Percentiles rank a stretch among this genome's conserved stretches.
phyloP scores from a whole-genome alignment of 2,113 vertebrate species.

The Corythoichthys intestinalis region DNA sequence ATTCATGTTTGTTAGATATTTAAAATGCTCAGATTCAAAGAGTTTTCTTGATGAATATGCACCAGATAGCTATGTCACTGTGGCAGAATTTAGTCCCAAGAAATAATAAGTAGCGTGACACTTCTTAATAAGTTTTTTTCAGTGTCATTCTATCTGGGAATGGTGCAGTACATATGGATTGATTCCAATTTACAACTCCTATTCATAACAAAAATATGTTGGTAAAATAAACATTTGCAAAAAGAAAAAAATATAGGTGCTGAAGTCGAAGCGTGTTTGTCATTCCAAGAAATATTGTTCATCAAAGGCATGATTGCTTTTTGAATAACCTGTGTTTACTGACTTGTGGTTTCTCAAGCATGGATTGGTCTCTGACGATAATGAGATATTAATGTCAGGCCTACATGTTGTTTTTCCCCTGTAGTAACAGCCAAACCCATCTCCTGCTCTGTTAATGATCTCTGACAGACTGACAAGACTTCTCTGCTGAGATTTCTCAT shows the following conservation, averaged over 20 bases:
- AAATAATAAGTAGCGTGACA: slow-evolving; percentile 1
- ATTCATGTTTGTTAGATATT: not conserved
- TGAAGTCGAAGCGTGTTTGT: not conserved
- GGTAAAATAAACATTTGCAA: not conserved
- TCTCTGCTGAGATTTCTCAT: slow-evolving; percentile 56
- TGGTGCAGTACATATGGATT: not conserved
- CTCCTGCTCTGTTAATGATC: slow-evolving; percentile 57
- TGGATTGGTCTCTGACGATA: slow-evolving; percentile 26
- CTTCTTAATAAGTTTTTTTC: not conserved
- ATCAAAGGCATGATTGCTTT: slow-evolving; percentile 11
- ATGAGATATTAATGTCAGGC: slow-evolving; percentile 49
- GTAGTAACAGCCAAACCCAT: slow-evolving; percentile 52
- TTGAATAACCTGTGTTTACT: slow-evolving; percentile 22
- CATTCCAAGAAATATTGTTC: slow-evolving; percentile 5
- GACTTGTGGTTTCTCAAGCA: slow-evolving; percentile 16
- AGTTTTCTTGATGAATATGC: slow-evolving; percentile 17
- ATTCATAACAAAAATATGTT: not conserved
- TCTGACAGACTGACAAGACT: slow-evolving; percentile 69
- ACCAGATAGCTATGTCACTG: slow-evolving; percentile 2
- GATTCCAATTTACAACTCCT: not conserved
- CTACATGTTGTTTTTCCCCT: slow-evolving; percentile 43
- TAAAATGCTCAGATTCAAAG: slow-evolving; percentile 6
- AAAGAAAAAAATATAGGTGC: not conserved
- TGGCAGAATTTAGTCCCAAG: slow-evolving; percentile 2
- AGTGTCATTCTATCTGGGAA: not conserved